Base-by-base conservation (phyloP, 2,888 invertebrate genomes). In the Onthophagus sagittarius region DNA sequence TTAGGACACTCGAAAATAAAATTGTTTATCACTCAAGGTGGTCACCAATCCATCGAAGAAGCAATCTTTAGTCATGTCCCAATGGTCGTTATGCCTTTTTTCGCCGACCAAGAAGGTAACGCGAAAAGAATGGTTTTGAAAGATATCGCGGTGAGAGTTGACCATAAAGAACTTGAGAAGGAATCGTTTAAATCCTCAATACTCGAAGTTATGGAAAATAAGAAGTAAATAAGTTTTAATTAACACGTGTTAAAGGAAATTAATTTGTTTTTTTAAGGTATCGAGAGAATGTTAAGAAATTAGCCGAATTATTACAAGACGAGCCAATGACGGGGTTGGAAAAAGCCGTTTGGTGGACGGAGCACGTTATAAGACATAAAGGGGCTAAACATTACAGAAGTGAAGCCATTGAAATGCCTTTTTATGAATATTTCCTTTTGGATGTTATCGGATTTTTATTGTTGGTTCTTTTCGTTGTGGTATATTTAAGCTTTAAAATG, bases 11-110 rank as follows among this genome's bases (percentile, higher is more conserved):
- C 84, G n/a, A 87, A 87, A 71, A 75, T 87, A 0, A 87, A 86
- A 75, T 71, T 86, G 0, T 87, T 87, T 71, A 84, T 87, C 63
- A 86, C 85, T 0, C 87, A 87, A 82, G 86, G 86, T 67, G 87
- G 87, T 0, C 76, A 86, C 0, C 86, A 87, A 71, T 87, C 87
- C 0, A 81, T 85, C 0, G 85, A 86, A 15, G 87, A 87, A 76
- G 83, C 86, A 0, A 82, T 87, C 9, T 80, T 79, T 15, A 83
- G 84, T 2, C 83, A 82, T 63, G 84, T 86, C 0, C 86, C 87
- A 0, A 73, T 87, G 0, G 79, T 87, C 5, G 86, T 83, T 4
- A 79, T 87, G 62, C 86, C 86, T 5, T 84, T 86, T 79, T 77
- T 84, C 7, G 84, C 81, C 0, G 87, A 87, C 75, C 78, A 79